A percentile compares a stretch with the other conserved stretches of the same genome.
Conservation (phyloP, 2,113 vertebrate species). For the Ameiurus melas region DNA sequence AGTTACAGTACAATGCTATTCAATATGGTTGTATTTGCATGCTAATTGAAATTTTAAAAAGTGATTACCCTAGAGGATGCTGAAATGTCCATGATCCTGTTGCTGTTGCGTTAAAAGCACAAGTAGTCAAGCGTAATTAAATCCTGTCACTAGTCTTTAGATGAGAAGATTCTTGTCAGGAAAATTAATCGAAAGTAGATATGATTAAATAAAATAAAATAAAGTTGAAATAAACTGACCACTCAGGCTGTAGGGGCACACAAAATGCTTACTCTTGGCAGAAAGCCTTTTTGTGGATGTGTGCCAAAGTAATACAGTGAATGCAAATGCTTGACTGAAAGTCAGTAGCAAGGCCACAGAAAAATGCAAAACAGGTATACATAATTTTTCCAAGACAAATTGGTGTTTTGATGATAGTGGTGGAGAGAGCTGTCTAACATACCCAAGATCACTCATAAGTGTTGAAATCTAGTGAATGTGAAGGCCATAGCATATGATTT, state of each 20-base stretch:
- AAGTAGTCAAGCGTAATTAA: slow-evolving; percentile 54
- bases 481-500: neutral
- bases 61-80: slow-evolving; percentile 47
- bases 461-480: neutral
- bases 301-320: neutral
- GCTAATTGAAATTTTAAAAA: slow-evolving; percentile 56
- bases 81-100: slow-evolving; percentile 52
- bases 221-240: slow-evolving; percentile 37
- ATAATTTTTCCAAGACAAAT: neutral
- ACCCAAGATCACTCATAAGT: neutral
- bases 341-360: neutral
- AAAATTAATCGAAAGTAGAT: slow-evolving; percentile 21
- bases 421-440: neutral
- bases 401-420: neutral
- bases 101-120: slow-evolving; percentile 42
- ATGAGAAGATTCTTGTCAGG: slow-evolving; percentile 32
- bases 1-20: slow-evolving; percentile 51
- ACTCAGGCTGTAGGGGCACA: neutral
- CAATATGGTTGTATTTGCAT: slow-evolving; percentile 53
- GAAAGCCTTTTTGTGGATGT: neutral
- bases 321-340: neutral
- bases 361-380: neutral
- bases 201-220: slow-evolving; percentile 28
- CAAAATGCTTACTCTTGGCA: slow-evolving; percentile 12
- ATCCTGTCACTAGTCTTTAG: slow-evolving; percentile 46